Conservation (phyloP, 2,888 invertebrate genomes). For the Oxystoma pomonae region DNA sequence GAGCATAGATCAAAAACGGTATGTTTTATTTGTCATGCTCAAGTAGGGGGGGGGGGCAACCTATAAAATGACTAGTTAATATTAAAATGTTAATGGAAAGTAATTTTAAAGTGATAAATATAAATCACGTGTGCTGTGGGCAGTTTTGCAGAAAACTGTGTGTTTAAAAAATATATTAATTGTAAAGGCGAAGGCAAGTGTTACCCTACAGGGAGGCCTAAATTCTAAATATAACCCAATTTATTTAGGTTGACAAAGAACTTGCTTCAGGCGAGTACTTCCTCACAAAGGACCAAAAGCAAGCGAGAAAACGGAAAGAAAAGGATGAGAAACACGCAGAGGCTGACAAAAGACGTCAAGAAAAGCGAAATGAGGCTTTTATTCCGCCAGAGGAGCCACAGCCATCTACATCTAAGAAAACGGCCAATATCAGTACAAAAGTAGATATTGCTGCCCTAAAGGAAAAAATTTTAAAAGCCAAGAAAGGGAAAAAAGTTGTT, state of each 20-base stretch:
- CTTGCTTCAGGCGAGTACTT: slow-evolving; percentile 97
- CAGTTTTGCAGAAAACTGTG: too few relatives aligned
- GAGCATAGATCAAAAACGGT: too few relatives aligned
- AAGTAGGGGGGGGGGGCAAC: too few relatives aligned
- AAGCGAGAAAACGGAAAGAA: slow-evolving; percentile 66
- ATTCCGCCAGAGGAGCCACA: slow-evolving; percentile 75
- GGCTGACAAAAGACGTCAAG: slow-evolving; percentile 68
- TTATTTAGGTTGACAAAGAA: slow-evolving; percentile 70
- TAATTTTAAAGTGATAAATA: too few relatives aligned
- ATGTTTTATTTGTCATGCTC: too few relatives aligned
- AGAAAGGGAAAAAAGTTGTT: slow-evolving; percentile 41
- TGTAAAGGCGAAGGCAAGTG: too few relatives aligned
- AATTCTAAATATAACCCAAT: too few relatives aligned
- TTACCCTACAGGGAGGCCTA: too few relatives aligned
- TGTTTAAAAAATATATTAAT: too few relatives aligned
- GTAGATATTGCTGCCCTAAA: slow-evolving; percentile 71
- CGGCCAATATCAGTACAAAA: slow-evolving; percentile 41
- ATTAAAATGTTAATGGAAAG: too few relatives aligned
- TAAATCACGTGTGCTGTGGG: too few relatives aligned
- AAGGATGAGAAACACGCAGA: slow-evolving; percentile 74
- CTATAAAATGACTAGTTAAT: too few relatives aligned
- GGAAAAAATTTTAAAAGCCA: slow-evolving; percentile 68
- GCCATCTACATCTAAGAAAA: slow-evolving; percentile 31
- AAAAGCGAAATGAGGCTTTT: slow-evolving; percentile 75
- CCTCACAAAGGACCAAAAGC: slow-evolving; percentile 79